Conservation (phyloP, 92 coral and sea anemone species). For the Pocillopora grandis region DNA sequence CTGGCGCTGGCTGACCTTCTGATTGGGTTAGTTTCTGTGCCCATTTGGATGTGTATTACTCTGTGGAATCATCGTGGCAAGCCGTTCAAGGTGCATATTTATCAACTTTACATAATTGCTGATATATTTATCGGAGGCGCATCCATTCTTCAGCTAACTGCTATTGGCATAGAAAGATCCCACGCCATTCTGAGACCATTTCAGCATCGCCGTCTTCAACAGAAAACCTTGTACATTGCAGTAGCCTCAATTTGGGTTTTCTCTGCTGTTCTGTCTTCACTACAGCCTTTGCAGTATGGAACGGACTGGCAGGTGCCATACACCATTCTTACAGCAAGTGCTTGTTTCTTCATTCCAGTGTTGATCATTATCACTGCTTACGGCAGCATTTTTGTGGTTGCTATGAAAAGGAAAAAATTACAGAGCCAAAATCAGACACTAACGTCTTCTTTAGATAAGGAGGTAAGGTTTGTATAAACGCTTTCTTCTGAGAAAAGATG, state of each 20-base stretch:
- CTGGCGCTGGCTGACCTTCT: conserved; percentile 82
- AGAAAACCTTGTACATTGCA: conserved; percentile 57
- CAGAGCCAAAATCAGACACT: conserved; percentile 11
- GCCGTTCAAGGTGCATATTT: conserved; percentile 28
- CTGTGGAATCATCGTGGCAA: conserved; percentile 13
- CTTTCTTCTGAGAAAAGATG: too few relatives aligned
- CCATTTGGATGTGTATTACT: conserved; percentile 72
- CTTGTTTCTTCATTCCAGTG: conserved; percentile 74
- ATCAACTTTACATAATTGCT: conserved; percentile 82
- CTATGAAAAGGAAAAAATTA: conserved; percentile 22
- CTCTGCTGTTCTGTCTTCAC: conserved; percentile 70
- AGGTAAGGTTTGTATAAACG: conserved; percentile 6
- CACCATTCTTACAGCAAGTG: conserved; percentile 55
- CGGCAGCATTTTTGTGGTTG: conserved; percentile 51
- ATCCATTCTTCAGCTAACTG: conserved; percentile 81
- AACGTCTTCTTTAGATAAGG: conserved; percentile 13
- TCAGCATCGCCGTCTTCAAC: conserved; percentile 68
- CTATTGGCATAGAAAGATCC: conserved; percentile 81
- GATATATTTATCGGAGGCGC: conserved; percentile 94
- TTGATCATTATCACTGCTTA: conserved; percentile 70
- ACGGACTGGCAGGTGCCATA: conserved; percentile 76
- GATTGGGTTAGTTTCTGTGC: conserved; percentile 74
- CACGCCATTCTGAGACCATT: conserved; percentile 82
- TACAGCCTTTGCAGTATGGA: conserved; percentile 77
- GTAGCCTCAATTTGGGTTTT: conserved; percentile 66